Conservation (phyloP, 2,888 invertebrate species). For the Masnerella sp. region DNA sequence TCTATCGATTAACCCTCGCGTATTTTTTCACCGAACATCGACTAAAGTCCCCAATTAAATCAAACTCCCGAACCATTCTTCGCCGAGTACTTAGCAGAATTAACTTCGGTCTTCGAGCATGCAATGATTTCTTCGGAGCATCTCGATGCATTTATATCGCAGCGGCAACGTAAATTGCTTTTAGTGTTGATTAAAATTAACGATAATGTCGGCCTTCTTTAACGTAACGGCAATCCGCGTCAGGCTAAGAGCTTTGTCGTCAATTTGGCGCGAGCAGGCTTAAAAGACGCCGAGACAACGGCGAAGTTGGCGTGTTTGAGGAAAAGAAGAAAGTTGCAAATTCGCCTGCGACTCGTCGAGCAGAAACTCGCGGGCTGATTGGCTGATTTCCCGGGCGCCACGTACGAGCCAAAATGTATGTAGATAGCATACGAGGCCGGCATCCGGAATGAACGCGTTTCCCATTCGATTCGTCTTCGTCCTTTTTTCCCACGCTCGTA, state of each 20-base stretch:
- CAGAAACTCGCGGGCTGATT: conserved; percentile 58
- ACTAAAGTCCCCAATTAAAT: too few species aligned
- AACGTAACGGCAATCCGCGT: conserved; percentile 32
- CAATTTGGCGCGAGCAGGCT: conserved; percentile 28
- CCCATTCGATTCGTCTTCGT: conserved; percentile 58
- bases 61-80: too few species aligned
- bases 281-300: conserved; percentile 46
- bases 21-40: too few species aligned
- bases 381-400: conserved; percentile 62
- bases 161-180: conserved; percentile 33
- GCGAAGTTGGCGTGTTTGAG: conserved; percentile 53
- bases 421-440: conserved; percentile 62
- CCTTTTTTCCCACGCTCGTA: conserved; percentile 42
- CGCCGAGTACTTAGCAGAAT: conserved; percentile 36
- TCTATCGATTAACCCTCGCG: too few species aligned
- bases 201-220: conserved; percentile 30
- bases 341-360: conserved; percentile 55
- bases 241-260: too few species aligned
- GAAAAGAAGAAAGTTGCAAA: conserved; percentile 58
- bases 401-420: conserved; percentile 63
- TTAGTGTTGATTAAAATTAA: conserved; percentile 54
- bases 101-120: conserved; percentile 26
- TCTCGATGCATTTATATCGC: conserved; percentile 40
- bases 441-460: conserved; percentile 62
- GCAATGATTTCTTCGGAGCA: conserved; percentile 26